Conservation (phyloP, 2,888 invertebrate genomes). For the Cephalotes varians region DNA sequence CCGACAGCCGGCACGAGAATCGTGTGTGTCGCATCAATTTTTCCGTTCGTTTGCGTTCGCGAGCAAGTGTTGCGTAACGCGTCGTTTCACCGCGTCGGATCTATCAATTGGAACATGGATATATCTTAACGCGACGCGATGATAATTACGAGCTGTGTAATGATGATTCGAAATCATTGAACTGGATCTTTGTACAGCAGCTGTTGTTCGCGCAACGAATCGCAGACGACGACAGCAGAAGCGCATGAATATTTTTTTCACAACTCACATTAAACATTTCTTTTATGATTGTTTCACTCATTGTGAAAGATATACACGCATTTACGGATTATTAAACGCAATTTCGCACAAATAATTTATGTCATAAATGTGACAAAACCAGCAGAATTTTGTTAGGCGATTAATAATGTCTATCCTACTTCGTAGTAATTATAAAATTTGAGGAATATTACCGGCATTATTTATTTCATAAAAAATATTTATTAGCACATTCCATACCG, state of each 20-base stretch:
- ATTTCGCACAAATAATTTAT: not conserved
- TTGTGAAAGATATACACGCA: not conserved
- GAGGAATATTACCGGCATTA: not conserved
- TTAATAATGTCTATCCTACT: not conserved
- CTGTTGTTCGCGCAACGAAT: not conserved
- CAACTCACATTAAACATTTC: slow-evolving; percentile 4
- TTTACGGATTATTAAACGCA: not conserved
- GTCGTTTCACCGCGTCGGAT: slow-evolving; percentile 10
- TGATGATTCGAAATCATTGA: slow-evolving; percentile 24
- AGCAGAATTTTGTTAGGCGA: not conserved
- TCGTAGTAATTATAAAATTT: slow-evolving; percentile 1
- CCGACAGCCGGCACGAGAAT: slow-evolving; percentile 17
- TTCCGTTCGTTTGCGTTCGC: slow-evolving; percentile 16
- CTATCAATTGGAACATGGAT: slow-evolving; percentile 7
- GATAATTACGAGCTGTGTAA: slow-evolving; percentile 36
- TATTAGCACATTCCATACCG: not conserved
- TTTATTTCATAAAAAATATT: not conserved
- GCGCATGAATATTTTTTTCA: not conserved
- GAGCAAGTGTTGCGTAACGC: slow-evolving; percentile 19
- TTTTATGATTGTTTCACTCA: not conserved
- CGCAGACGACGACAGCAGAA: not conserved
- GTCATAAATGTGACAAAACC: not conserved
- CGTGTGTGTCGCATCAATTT: slow-evolving; percentile 39
- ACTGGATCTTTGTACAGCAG: not conserved
- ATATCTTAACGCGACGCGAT: slow-evolving; percentile 13